Conservation (phyloP, 2,888 invertebrate species). For the Silvanus unidentatus region DNA sequence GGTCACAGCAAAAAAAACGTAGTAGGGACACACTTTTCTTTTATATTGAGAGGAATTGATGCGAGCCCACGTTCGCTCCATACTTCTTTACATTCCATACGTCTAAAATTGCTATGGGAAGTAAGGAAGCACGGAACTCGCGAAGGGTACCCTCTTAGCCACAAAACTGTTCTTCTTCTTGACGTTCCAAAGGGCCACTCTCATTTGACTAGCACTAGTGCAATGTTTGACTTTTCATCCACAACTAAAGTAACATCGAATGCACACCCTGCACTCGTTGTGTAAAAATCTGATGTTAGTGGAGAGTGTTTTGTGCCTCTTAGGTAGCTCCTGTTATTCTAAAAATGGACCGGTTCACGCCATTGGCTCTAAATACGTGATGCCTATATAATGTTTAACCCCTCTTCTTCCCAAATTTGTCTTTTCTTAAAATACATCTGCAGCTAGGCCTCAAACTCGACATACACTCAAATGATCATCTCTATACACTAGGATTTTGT, state of each 20-base stretch:
- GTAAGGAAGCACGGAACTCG: slow-evolving; percentile 92
- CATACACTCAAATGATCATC: neutral
- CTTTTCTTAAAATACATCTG: slow-evolving; percentile 70
- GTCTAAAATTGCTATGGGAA: slow-evolving; percentile 80
- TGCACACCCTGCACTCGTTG: slow-evolving; percentile 28
- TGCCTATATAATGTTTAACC: slow-evolving; percentile 27
- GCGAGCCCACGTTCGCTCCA: slow-evolving; percentile 59
- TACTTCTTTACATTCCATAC: slow-evolving; percentile 99
- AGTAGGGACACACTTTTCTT: neutral
- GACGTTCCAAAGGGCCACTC: too few relatives aligned
- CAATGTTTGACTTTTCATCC: slow-evolving; percentile 19
- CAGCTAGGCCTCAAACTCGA: slow-evolving; percentile 22
- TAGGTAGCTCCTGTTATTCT: slow-evolving; percentile 41
- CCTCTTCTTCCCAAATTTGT: slow-evolving; percentile 67
- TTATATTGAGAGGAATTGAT: neutral
- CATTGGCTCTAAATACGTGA: slow-evolving; percentile 40
- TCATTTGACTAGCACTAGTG: too few relatives aligned
- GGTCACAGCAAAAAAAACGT: slow-evolving; percentile 11
- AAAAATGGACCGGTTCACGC: slow-evolving; percentile 47
- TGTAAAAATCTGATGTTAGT: slow-evolving; percentile 5
- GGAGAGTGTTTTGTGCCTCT: slow-evolving; percentile 37
- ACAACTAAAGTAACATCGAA: slow-evolving; percentile 20
- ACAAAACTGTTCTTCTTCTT: too few relatives aligned
- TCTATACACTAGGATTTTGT: slow-evolving; percentile 16
- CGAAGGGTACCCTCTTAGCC: slow-evolving; percentile 32